Base-by-base conservation (phyloP, 2,113 vertebrate species). In the Cyanoliseus patagonus region DNA sequence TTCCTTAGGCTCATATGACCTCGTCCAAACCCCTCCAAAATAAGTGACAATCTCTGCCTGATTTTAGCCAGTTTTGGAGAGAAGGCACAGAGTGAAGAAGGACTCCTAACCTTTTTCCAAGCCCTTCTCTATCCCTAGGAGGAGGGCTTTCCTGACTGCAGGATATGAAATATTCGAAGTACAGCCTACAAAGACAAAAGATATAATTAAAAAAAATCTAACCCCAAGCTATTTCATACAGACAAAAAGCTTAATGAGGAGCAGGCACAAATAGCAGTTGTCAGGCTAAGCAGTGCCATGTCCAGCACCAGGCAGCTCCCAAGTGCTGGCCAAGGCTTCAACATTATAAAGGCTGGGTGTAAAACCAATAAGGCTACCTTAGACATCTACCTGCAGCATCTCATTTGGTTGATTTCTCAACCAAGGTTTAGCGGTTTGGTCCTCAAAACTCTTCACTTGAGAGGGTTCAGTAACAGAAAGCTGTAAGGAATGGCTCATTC, bases 261-360 rank as follows among this genome's bases (percentile, higher is more conserved):
- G 41, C 41, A 93, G 64, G 51, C 67, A 3, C 30, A 33, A 62
- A 28, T 1, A 72, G 69, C 86, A 67, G 30, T 1, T 61, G 27
- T 19, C 63, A 62, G 30, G 46, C 12, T 73, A 37, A 86, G 23
- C 85, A 46, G 63, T 9, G 31, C 57, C 70, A 83, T 1, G 2
- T 30, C 49, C 53, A 66, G 78, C 64, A 68, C n/a, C 47, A 33
- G 49, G 39, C 83, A 85, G 15, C 78, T 63, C 27, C 75, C 72
- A 47, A 0, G 7, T 37, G 52, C 78, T 52, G 25, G 41, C 63
- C 4, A 3, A 57, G 67, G 95, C 59, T 52, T 30, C 0, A 0
- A 51, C 66, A 17, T n/a, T 18, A 33, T 15, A 33, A 42, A 74
- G 52, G 53, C 82, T 44, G 25, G 2, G 3, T 18, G 20, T 37